Evolutionary conservation across 2,888 invertebrate genomes (phyloP).

Genomic region (Unio pictorum): DNA sequence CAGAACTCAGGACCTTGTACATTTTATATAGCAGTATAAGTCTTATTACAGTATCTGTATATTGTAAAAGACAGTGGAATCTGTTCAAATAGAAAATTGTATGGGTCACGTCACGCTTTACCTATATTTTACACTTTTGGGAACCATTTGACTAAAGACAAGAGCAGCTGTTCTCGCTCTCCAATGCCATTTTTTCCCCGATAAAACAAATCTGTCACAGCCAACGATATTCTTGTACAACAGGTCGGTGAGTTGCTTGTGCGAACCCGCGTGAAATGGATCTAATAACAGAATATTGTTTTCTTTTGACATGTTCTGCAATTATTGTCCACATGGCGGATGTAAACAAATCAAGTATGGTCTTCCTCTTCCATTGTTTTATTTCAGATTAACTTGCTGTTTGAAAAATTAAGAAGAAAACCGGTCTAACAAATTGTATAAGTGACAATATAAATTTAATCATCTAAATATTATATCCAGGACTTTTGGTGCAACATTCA

Average conservation of each 20-base stretch:
- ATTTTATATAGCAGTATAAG: too few species aligned
- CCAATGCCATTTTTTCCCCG: conserved; percentile 87
- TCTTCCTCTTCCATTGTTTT: too few species aligned
- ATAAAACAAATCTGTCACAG: conserved; percentile 74
- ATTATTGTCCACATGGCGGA: neutral
- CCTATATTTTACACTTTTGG: conserved; percentile 71
- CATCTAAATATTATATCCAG: too few species aligned
- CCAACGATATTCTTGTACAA: conserved; percentile 44
- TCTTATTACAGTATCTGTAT: too few species aligned
- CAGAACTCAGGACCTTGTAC: too few species aligned
- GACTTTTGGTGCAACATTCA: too few species aligned
- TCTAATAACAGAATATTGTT: conserved; percentile 76
- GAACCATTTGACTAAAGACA: conserved; percentile 77
- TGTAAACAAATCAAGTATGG: neutral
- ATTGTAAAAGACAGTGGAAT: too few species aligned
- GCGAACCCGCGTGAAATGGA: conserved; percentile 83
- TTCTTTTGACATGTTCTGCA: neutral
- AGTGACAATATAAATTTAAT: too few species aligned
- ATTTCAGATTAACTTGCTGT: too few species aligned
- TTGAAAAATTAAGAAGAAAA: neutral
- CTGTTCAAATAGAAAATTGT: neutral
- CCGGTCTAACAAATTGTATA: too few species aligned
- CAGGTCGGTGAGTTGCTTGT: conserved; percentile 79
- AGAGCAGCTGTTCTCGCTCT: conserved; percentile 80
- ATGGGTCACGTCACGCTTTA: conserved; percentile 25